These are phyloP conservation scores for Diogma glabrata DNA, from an alignment of 2,888 invertebrate genomes.

Conservation along the genomic window DNA sequence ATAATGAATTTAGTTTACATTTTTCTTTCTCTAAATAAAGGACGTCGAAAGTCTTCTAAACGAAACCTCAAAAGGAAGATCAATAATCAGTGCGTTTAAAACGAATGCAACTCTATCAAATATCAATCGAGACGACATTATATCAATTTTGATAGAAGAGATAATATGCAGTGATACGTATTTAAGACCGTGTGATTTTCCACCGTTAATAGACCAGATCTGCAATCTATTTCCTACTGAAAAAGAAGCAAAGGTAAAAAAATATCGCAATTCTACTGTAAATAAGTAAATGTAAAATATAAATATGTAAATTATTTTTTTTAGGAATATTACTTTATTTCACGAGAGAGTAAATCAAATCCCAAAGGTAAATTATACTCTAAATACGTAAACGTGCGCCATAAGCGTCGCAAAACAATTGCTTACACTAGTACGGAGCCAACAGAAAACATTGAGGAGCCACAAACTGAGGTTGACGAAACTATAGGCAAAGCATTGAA, in stretches of 20 bases:
- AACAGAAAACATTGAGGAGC: background rate
- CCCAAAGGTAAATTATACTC: background rate
- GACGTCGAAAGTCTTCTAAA: background rate
- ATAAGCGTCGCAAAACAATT: background rate
- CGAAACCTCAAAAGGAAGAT: background rate
- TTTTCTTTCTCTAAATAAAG: background rate
- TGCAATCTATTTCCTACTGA: background rate
- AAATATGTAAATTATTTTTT: background rate
- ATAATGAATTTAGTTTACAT: background rate
- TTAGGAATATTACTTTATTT: constrained; percentile 1
- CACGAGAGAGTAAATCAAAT: background rate
- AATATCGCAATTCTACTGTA: background rate
- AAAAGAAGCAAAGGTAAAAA: background rate
- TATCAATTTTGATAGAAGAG: background rate
- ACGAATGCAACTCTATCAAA: background rate
- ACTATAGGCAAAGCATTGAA: background rate
- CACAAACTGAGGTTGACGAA: background rate
- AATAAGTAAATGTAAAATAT: no score
- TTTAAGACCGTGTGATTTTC: background rate
- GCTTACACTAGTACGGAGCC: background rate
- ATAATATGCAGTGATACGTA: background rate
- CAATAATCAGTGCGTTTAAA: background rate
- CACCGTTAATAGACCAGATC: background rate
- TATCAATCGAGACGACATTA: background rate
- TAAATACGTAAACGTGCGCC: background rate